A percentile compares a stretch with the other conserved stretches of the same genome.
Evolutionary conservation across 2,113 vertebrate genomes (phyloP).

Genomic region (Onychostoma macrolepis): DNA sequence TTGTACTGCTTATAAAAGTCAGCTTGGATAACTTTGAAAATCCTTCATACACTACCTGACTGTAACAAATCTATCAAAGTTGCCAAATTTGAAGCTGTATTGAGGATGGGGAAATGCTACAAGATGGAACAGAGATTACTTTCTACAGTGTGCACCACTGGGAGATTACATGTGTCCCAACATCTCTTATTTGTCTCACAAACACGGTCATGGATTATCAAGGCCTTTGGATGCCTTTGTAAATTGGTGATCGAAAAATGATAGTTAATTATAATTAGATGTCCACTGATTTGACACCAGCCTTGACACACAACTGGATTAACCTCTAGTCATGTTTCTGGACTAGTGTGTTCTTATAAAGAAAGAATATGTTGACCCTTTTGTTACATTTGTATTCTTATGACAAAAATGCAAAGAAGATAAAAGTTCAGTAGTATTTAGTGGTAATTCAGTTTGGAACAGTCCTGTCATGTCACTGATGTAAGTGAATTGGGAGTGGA

Average conservation of each 20-base stretch:
- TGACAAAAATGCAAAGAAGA: conserved; percentile 7
- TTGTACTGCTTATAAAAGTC: not conserved
- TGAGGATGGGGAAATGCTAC: not conserved
- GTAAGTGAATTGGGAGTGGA: not conserved
- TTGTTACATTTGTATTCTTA: conserved; percentile 24
- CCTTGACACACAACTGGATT: not conserved
- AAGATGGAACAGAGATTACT: not conserved
- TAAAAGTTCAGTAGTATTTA: not conserved
- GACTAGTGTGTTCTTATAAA: not conserved
- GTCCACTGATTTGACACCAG: not conserved
- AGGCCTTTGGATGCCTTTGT: not conserved
- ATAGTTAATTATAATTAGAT: not conserved
- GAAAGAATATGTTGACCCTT: not conserved
- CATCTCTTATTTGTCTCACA: not conserved
- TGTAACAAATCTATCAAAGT: not conserved
- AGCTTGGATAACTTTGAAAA: not conserved
- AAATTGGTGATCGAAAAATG: not conserved
- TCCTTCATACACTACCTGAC: not conserved
- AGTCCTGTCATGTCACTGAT: not conserved
- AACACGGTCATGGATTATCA: not conserved
- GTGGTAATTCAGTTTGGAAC: not conserved
- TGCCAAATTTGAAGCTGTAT: not conserved
- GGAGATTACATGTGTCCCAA: not conserved
- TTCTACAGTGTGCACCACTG: not conserved
- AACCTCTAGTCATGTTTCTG: not conserved